Percentiles rank a stretch among this genome's conserved stretches.
Evolutionary conservation across 92 coral and sea anemone genomes (phyloP).

Genomic region (Zoanthus gigantus): DNA sequence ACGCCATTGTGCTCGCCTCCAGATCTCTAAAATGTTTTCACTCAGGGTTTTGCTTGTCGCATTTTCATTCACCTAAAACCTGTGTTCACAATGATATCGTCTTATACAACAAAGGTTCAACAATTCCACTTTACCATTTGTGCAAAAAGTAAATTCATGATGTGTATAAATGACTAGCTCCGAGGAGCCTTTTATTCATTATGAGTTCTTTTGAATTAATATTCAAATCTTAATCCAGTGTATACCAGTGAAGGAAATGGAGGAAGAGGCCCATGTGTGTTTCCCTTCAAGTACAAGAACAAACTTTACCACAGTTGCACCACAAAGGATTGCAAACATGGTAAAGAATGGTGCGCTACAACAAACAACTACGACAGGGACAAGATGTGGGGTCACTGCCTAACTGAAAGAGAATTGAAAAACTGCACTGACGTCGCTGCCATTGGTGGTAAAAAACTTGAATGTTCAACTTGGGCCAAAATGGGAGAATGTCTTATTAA

Average conservation of each 20-base stretch:
- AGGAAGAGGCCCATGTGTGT: neutral
- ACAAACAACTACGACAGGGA: constrained; percentile 25
- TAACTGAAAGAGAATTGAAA: neutral
- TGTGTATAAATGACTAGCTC: no score
- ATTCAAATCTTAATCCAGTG: neutral
- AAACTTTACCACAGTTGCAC: constrained; percentile 23
- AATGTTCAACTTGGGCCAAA: constrained; percentile 10
- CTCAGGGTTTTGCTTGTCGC: no score
- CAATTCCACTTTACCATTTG: no score
- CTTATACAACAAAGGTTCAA: no score
- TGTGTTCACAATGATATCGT: no score
- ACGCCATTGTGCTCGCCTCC: no score
- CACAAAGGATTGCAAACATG: constrained; percentile 1
- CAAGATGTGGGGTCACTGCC: constrained; percentile 26
- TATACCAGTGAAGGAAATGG: constrained; percentile 18
- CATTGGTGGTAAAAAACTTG: neutral
- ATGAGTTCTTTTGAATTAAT: no score
- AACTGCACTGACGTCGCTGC: neutral
- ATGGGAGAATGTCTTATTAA: constrained; percentile 37
- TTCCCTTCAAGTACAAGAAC: constrained; percentile 35
- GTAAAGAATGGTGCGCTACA: constrained; percentile 9
- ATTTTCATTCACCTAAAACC: no score
- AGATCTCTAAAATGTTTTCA: no score
- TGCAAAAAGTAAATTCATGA: no score
- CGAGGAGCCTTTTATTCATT: no score